Conservation (phyloP, 2,113 vertebrate genomes). For the Aegithalos caudatus region DNA sequence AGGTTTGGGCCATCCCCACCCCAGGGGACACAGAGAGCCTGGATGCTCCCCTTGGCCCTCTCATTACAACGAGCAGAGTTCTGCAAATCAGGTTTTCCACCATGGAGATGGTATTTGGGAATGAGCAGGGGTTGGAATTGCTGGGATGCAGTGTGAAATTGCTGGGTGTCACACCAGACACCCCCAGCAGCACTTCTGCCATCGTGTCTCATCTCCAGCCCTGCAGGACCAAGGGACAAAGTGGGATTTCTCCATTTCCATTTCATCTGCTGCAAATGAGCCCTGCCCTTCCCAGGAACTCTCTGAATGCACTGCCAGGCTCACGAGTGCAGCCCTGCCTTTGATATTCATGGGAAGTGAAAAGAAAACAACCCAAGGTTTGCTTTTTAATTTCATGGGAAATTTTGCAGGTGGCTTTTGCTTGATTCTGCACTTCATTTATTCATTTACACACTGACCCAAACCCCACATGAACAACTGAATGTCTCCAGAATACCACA, state of each 20-base stretch:
- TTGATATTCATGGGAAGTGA: background rate
- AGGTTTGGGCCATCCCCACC: background rate
- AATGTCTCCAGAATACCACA: background rate
- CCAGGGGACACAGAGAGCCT: background rate
- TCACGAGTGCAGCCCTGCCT: background rate
- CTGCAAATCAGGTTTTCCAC: background rate
- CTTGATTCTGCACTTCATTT: background rate
- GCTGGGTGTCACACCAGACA: fast-evolving
- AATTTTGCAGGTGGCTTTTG: background rate
- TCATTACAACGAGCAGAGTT: fast-evolving
- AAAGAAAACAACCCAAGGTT: background rate
- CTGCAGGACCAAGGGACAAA: background rate
- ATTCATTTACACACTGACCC: constrained; percentile 9
- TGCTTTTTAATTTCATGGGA: constrained; percentile 47
- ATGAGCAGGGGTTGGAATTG: background rate
- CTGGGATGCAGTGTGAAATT: background rate
- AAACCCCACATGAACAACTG: background rate
- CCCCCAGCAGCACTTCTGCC: background rate
- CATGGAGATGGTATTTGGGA: background rate
- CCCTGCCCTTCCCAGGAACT: background rate
- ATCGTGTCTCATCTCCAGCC: background rate
- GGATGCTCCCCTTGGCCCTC: background rate
- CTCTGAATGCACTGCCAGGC: background rate
- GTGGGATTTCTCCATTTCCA: background rate
- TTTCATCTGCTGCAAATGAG: background rate